Conservation (phyloP, 2,888 invertebrate genomes). For the Xestia xanthographa region DNA sequence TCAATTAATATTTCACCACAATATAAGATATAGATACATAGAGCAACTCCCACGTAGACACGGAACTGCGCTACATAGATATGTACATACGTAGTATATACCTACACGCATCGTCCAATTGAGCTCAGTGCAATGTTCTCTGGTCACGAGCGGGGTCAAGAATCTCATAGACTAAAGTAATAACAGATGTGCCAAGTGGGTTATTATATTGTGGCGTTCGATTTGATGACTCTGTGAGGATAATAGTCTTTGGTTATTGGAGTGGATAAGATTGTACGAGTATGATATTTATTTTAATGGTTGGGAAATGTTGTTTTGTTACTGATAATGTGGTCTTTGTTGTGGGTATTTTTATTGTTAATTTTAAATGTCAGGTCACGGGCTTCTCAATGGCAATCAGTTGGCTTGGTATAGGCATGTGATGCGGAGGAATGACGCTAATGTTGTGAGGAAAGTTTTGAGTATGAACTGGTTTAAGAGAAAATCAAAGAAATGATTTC, state of each 20-base stretch:
- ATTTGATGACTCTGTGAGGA: slow-evolving; percentile 41
- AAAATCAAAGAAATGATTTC: too few relatives aligned
- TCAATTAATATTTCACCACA: slow-evolving; percentile 21
- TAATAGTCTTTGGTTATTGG: slow-evolving; percentile 31
- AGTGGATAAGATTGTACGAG: slow-evolving; percentile 18
- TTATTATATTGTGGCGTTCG: slow-evolving; percentile 32
- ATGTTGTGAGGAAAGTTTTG: too few relatives aligned
- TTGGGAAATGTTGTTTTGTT: neutral
- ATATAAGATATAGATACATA: slow-evolving; percentile 25
- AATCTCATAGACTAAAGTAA: slow-evolving; percentile 78
- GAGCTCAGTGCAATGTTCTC: slow-evolving; percentile 87
- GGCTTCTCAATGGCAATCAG: too few relatives aligned
- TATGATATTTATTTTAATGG: slow-evolving; percentile 9
- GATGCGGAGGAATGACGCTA: too few relatives aligned
- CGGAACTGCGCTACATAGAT: slow-evolving; percentile 59
- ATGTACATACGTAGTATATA: slow-evolving; percentile 44
- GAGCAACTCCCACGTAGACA: slow-evolving; percentile 62
- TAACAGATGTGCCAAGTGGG: slow-evolving; percentile 46
- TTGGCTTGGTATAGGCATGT: too few relatives aligned
- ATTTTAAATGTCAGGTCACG: neutral
- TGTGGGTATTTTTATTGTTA: neutral
- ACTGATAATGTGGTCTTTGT: neutral
- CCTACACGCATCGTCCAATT: slow-evolving; percentile 76
- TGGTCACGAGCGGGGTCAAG: slow-evolving; percentile 89
- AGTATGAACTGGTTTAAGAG: too few relatives aligned